phyloP scores from a whole-genome alignment of 2,888 invertebrate species.

The Serripes groenlandicus region DNA sequence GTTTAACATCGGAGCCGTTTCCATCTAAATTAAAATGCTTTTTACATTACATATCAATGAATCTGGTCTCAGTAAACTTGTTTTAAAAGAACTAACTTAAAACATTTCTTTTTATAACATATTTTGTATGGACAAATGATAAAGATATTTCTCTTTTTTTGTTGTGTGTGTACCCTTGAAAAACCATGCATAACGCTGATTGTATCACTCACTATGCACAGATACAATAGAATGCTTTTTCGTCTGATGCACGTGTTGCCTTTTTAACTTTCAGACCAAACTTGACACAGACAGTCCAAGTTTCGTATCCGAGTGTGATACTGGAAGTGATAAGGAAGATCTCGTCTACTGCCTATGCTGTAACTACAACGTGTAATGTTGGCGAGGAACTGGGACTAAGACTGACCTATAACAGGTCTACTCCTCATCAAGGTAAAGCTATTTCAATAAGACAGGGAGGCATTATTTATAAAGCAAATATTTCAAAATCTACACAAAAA shows the following conservation, averaged over 20 bases:
- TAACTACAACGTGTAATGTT: background rate
- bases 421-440: background rate
- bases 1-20: too few relatives aligned
- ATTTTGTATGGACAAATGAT: too few relatives aligned
- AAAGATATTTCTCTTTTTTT: too few relatives aligned
- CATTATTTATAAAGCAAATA: background rate
- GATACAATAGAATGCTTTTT: background rate
- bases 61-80: too few relatives aligned
- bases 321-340: background rate
- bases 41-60: too few relatives aligned
- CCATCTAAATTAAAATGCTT: too few relatives aligned
- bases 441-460: background rate
- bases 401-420: background rate
- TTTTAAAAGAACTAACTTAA: too few relatives aligned
- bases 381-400: background rate
- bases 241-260: background rate
- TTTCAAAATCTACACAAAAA: background rate
- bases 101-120: too few relatives aligned
- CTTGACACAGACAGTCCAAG: background rate
- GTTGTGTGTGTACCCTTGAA: too few relatives aligned
- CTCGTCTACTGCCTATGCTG: background rate
- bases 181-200: too few relatives aligned
- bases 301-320: background rate
- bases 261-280: conserved; percentile 7
- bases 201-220: background rate